Percentiles rank a stretch among this genome's conserved stretches.
phyloP scores from a whole-genome alignment of 2,113 vertebrate species.

The Tautogolabrus adspersus region DNA sequence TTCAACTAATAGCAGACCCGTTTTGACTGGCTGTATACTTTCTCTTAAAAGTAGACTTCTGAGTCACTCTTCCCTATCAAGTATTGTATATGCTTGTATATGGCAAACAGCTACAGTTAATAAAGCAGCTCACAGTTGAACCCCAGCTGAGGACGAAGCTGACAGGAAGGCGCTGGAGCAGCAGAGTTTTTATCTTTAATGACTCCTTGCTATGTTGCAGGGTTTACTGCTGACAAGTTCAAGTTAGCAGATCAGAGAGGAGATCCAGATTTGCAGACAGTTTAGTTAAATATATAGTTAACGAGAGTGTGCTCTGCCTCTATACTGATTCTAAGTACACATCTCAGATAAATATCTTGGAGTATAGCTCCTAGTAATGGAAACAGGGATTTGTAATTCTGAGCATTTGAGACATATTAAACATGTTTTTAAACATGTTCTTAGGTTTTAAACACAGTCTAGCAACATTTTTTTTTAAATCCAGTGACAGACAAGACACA shows the following conservation, averaged over 20 bases:
- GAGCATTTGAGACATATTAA: not conserved
- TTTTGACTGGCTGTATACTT: too few relatives aligned
- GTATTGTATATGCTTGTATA: too few relatives aligned
- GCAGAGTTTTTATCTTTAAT: not conserved
- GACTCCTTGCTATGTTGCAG: not conserved
- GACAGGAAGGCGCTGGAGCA: not conserved
- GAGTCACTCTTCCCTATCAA: too few relatives aligned
- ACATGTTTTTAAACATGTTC: not conserved
- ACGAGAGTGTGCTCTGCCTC: too few relatives aligned
- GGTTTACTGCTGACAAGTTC: not conserved
- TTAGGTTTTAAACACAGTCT: not conserved
- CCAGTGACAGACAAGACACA: not conserved
- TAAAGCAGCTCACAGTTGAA: not conserved
- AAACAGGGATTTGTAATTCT: too few relatives aligned
- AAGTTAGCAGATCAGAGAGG: not conserved
- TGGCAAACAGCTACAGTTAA: not conserved
- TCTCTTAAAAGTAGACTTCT: too few relatives aligned
- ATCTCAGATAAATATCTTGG: too few relatives aligned
- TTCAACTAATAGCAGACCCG: too few relatives aligned
- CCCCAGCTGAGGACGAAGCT: not conserved
- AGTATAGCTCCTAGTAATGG: too few relatives aligned
- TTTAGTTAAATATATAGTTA: too few relatives aligned
- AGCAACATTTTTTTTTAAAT: not conserved
- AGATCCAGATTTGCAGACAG: too few relatives aligned
- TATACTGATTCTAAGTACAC: too few relatives aligned